Base-by-base conservation (phyloP, 2,113 vertebrate species). In the Muntiacus muntjak region DNA sequence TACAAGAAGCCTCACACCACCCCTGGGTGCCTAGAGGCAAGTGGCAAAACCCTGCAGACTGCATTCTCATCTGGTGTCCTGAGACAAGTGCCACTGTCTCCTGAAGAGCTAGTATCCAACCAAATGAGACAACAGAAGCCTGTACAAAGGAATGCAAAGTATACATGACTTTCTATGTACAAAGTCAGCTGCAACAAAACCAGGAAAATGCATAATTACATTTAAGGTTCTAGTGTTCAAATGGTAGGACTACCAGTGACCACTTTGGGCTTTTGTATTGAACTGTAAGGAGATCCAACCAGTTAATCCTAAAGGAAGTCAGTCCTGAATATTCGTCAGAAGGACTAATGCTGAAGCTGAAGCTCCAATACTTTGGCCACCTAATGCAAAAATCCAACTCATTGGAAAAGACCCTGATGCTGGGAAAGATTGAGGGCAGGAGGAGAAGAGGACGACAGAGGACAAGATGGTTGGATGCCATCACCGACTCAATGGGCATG, bases 181-280 rank as follows among this genome's bases (percentile, higher is more conserved):
- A 40, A 71, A 71, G 8, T 9, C 6, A 81, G 21, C 47, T 87
- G 26, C 12, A 33, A 1, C 28, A 47, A 11, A 10, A 1, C 14
- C 26, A 7, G 43, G 16, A 71, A 84, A 50, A 12, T 0, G 43
- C 40, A 2, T 1, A 6, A 4, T 23, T 5, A 19, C 36, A 8
- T 15, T 28, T 58, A 19, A 10, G 0, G 36, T 2, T 9, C 52
- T 13, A 14, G n/a, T 6, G 0, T 33, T 5, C 23, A 23, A 19
- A 62, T 52, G 6, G 21, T 0, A 5, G 19, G 4, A 6, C 40
- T 5, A 0, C 23, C 28, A 0, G 15, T 26, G n/a, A 1, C 40
- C 19, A 3, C 16, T 2, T 7, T 10, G 6, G 82, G 71, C 23
- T 0, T 62, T 21, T 30, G 11, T 2, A 4, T 4, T 76, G 12